Conservation (phyloP, 2,888 invertebrate genomes). For the Athrips mouffetella region DNA sequence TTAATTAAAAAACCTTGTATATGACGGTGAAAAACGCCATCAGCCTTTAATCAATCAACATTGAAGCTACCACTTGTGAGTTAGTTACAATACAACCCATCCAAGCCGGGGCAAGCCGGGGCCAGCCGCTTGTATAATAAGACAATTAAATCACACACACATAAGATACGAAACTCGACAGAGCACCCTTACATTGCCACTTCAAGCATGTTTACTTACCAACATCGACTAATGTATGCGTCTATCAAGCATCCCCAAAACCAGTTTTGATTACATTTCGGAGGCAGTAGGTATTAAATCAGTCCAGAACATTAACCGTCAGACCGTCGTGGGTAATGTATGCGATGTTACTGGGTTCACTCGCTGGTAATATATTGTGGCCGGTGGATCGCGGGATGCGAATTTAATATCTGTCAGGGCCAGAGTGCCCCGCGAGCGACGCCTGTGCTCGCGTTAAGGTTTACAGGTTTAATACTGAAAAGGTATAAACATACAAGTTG, state of each 20-base stretch:
- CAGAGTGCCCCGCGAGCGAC: slow-evolving; percentile 48
- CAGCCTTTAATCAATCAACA: no score
- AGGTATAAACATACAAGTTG: not conserved
- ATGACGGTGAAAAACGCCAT: no score
- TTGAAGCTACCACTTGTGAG: no score
- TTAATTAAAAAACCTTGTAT: no score
- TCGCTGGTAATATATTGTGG: slow-evolving; percentile 53
- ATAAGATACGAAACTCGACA: no score
- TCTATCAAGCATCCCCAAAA: not conserved
- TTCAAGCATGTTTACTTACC: no score
- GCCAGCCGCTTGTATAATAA: no score
- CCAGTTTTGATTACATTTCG: slow-evolving; percentile 7
- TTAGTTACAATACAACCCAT: no score
- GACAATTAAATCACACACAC: no score
- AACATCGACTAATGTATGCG: no score
- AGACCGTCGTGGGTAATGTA: slow-evolving; percentile 5
- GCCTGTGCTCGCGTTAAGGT: not conserved
- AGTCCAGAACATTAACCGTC: slow-evolving; percentile 10
- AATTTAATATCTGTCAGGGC: slow-evolving; percentile 74
- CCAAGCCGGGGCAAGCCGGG: no score
- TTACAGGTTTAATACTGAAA: not conserved
- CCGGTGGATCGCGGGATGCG: slow-evolving; percentile 49
- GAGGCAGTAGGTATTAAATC: slow-evolving; percentile 7
- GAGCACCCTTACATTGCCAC: no score
- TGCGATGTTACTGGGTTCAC: slow-evolving; percentile 10